Base-by-base conservation (phyloP, 2,888 invertebrate genomes). In the Strigamia transsilvanica region DNA sequence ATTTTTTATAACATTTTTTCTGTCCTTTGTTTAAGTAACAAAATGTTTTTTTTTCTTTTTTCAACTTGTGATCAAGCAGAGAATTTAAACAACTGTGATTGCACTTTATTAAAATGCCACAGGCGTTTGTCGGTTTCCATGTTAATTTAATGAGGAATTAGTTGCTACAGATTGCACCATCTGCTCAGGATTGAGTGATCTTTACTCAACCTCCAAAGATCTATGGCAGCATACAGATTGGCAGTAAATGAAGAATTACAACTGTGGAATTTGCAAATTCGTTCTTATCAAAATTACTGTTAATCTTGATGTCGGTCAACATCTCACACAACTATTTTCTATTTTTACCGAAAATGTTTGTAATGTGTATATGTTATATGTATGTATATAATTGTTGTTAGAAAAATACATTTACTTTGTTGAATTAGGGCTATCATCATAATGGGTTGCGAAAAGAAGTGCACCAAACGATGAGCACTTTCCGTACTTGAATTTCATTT, bases 31-130 rank as follows among this genome's bases (percentile, higher is more conserved):
- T 46, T 46, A 5, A n/a, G 15, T n/a, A 42, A 15, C 12, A 42
- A 42, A 42, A 42, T 42, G 42, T 42, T 46, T 9, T 46, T 46
- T 46, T 46, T 46, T 46, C 1, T 46, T 46, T n/a, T 46, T 46
- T 46, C 5, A n/a, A 46, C 46, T n/a, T 46, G 46, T 13, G 46
- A 46, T 46, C 46, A 46, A 4, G 46, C 46, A 46, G 12, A 46
- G 46, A 46, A 46, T 46, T 46, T 46, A 46, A 46, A 46, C 46
- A 46, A 46, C 46, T 46, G 46, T 46, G 13, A 46, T 46, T 46
- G 46, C 46, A 46, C 46, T 46, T 46, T 46, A 46, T 46, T 46
- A 46, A 46, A 46, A 46, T 46, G 46, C 46, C 46, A 46, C 46
- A 46, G 15, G 46, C 46, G 46, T 46, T 46, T 46, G 46, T 46